A percentile compares a stretch with the other conserved stretches of the same genome.
phyloP scores from a whole-genome alignment of 2,113 vertebrate genomes.

The Sigmodon hispidus region DNA sequence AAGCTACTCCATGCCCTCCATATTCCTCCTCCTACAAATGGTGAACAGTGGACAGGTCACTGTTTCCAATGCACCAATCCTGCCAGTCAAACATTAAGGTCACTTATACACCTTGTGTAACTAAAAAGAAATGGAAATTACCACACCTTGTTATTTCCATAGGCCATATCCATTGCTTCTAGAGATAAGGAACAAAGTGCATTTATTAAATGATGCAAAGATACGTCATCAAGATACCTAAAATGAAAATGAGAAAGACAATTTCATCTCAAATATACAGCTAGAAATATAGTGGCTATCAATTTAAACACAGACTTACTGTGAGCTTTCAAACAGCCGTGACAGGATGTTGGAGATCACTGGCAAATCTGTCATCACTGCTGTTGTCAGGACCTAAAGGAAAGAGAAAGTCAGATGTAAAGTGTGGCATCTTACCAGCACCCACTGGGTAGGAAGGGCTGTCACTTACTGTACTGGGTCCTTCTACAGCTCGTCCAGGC shows the following conservation, averaged over 20 bases:
- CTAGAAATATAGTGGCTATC: slow-evolving; percentile 56
- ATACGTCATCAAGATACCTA: slow-evolving; percentile 99
- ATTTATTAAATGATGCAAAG: slow-evolving; percentile 98
- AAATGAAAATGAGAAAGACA: slow-evolving; percentile 78
- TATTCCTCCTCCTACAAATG: background rate
- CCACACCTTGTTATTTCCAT: slow-evolving; percentile 96
- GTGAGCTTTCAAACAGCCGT: slow-evolving; percentile 98
- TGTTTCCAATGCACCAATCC: background rate
- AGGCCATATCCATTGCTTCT: slow-evolving; percentile 99
- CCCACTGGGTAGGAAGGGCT: slow-evolving; percentile 22
- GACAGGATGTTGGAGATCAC: slow-evolving; percentile 98
- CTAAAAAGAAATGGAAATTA: slow-evolving; percentile 49
- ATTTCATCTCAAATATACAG: slow-evolving; percentile 74
- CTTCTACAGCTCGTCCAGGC: slow-evolving; percentile 97
- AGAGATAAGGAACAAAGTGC: slow-evolving; percentile 97
- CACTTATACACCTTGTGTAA: background rate
- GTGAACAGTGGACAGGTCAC: background rate
- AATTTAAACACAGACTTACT: slow-evolving; percentile 87
- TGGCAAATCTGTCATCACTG: slow-evolving; percentile 99
- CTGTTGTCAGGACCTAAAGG: slow-evolving; percentile 96
- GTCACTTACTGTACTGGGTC: slow-evolving; percentile 95
- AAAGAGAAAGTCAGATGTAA: slow-evolving; percentile 56
- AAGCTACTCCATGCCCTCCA: background rate
- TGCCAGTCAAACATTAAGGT: background rate
- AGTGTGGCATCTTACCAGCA: background rate